phyloP scores from a whole-genome alignment of 2,797 vertebrate species.

The Urosaurus nigricauda region DNA sequence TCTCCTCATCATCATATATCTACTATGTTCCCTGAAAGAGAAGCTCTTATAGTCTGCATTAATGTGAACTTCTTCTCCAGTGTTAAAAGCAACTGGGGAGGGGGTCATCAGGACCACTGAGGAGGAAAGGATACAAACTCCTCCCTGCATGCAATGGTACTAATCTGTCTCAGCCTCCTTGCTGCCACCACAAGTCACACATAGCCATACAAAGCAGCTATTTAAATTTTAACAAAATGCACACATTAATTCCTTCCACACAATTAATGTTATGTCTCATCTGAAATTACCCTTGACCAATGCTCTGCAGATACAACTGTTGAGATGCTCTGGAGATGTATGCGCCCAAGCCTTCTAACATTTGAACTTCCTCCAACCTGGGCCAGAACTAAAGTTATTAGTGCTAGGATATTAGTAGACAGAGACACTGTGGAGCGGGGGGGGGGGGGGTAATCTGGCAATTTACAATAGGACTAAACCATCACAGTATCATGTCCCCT shows the following conservation, averaged over 20 bases:
- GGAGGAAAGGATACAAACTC: neutral
- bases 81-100: neutral
- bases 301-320: no score
- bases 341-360: neutral
- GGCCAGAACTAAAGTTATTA: neutral
- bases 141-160: neutral
- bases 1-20: neutral
- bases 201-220: neutral
- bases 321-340: no score
- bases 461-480: neutral
- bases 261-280: neutral
- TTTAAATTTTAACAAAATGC: neutral
- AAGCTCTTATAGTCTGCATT: neutral
- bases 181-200: no score
- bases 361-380: neutral
- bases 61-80: neutral
- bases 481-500: neutral
- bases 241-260: neutral
- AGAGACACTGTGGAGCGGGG: neutral
- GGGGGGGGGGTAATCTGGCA: no score
- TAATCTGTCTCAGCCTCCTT: neutral
- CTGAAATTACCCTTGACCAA: no score
- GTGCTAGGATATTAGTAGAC: neutral
- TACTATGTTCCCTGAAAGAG: neutral
- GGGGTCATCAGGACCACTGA: neutral